Base-by-base conservation (phyloP, 35 echinoderm and acorn worm species). In the Amphiura filiformis region DNA sequence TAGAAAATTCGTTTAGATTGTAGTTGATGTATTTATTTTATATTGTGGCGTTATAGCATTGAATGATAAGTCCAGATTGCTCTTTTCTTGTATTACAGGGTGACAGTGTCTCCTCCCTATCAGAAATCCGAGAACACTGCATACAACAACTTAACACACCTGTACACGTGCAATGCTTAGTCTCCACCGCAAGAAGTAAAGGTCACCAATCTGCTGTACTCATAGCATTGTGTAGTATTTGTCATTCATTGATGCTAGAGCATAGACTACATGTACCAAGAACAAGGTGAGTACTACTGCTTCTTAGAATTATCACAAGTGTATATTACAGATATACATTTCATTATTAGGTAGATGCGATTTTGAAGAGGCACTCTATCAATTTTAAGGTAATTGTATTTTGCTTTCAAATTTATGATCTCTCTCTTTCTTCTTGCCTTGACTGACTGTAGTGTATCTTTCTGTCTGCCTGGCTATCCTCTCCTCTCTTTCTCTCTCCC, bases 241-340 rank as follows among this genome's bases (percentile, higher is more conserved):
- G 92, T 39, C 93, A 95, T 39, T 65, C 89, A 4, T 70, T 98
- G 57, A 94, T 98, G 86, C 83, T 91, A 14, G 86, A 94, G 34
- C 95, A 98, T 37, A 94, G 83, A 30, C 86, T 94, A 22, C 89
- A 94, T 91, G 95, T 94, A 31, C 95, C 89, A 18, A 91, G 89
- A 80, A 91, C 89, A 79, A 91, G 82, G 95, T 97, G 86, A 89
- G 77, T n/a, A n/a, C n/a, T n/a, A 81, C 32, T 5, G 38, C 13
- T 36, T 1, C 28, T 36, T 39, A 37, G 38, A 30, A 20, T 31
- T 81, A 23, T 41, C 42, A 23, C 42, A 39, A 20, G 31, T 2
- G 13, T 80, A 20, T 18, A 35, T 37, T 9, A n/a, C n/a, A n/a
- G n/a, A n/a, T n/a, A n/a, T n/a, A n/a, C n/a, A n/a, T n/a, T n/a